These are phyloP conservation scores for Hippocampus kuda DNA, from an alignment of 2,797 vertebrate genomes.

Conservation along the genomic window DNA sequence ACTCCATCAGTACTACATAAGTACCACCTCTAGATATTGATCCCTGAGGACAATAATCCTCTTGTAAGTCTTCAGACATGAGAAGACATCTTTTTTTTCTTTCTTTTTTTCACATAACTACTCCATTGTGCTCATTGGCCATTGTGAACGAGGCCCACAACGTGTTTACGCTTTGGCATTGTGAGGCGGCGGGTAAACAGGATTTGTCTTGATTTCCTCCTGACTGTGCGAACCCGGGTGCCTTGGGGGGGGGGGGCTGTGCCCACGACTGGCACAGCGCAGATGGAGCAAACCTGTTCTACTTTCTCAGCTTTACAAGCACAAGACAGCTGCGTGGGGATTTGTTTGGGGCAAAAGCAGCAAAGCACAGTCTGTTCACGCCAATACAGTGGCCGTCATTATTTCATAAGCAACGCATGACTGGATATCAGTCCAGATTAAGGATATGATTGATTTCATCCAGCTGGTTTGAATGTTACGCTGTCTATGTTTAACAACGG, in stretches of 20 bases:
- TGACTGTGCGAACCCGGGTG: conserved; percentile 65
- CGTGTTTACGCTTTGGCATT: conserved; percentile 72
- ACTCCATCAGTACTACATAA: too few relatives aligned
- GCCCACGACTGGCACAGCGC: conserved; percentile 16
- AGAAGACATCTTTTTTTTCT: background rate
- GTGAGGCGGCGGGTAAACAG: conserved; percentile 71
- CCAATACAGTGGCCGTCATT: conserved; percentile 1
- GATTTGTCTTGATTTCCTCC: conserved; percentile 80
- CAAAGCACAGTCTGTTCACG: conserved; percentile 11
- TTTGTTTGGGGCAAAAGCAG: conserved; percentile 9
- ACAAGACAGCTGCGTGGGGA: conserved; percentile 29
- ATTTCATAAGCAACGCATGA: conserved; percentile 1
- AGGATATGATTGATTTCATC: background rate
- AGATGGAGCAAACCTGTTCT: conserved; percentile 48
- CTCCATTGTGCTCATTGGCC: conserved; percentile 37
- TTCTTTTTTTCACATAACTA: conserved; percentile 14
- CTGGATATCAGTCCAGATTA: background rate
- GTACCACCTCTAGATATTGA: background rate
- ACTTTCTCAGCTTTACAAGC: conserved; percentile 29
- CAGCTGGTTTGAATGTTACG: conserved; percentile 5
- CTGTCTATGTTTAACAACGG: background rate
- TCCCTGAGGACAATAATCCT: background rate
- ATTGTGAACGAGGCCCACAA: conserved; percentile 57
- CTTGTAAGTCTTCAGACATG: background rate
- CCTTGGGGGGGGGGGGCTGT: conserved; percentile 28